Percentiles rank a stretch among this genome's conserved stretches.
Evolutionary conservation across 2,888 invertebrate species (phyloP).

Genomic region (Notodromas monacha): DNA sequence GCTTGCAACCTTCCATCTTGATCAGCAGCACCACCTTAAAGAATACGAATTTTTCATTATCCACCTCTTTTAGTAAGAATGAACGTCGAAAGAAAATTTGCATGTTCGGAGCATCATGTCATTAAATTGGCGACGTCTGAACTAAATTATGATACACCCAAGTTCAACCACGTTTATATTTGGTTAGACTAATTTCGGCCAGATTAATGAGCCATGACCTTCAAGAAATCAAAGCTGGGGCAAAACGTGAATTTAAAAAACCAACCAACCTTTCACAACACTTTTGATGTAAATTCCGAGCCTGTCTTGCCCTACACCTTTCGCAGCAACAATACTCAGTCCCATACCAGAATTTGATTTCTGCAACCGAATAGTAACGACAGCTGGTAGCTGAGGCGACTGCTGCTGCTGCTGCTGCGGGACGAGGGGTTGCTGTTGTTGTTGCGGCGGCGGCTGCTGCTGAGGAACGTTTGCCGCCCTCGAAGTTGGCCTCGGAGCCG

Average conservation of each 20-base stretch:
- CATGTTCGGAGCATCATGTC: constrained; percentile 20
- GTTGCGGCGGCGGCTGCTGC: not conserved
- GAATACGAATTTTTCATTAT: not conserved
- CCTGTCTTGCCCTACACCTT: constrained; percentile 42
- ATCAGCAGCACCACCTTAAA: constrained; percentile 41
- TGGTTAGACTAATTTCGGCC: no score
- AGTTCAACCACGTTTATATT: no score
- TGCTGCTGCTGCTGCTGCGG: not conserved
- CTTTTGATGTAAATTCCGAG: constrained; percentile 95
- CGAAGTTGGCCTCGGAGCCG: constrained; percentile 7
- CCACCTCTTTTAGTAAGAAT: not conserved
- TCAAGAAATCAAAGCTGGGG: no score
- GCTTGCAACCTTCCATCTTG: constrained; percentile 72
- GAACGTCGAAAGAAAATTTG: constrained; percentile 13
- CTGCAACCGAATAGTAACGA: constrained; percentile 54
- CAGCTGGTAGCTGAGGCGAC: constrained; percentile 21
- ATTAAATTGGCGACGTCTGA: no score
- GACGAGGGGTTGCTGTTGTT: no score
- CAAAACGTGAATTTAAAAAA: no score
- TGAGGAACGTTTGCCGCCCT: constrained; percentile 1
- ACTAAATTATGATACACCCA: no score
- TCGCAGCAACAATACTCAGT: constrained; percentile 88
- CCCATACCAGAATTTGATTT: constrained; percentile 93
- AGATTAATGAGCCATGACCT: no score
- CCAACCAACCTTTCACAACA: constrained; percentile 64